Evolutionary conservation across 2,113 vertebrate species (phyloP), one percentile per base, ranked within the genome.

Genomic region (Sinosuthora webbiana): DNA sequence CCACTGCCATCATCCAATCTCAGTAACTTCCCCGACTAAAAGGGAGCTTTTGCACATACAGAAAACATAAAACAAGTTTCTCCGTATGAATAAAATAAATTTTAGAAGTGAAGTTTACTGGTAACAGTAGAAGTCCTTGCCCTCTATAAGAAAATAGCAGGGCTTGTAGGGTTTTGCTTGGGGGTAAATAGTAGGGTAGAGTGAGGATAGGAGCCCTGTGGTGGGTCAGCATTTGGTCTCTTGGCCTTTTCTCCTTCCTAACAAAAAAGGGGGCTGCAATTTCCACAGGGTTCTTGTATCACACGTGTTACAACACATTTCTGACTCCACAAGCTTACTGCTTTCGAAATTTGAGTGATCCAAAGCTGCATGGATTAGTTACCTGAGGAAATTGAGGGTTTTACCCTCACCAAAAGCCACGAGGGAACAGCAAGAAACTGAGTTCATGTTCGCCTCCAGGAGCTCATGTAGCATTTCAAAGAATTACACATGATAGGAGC

Each of bases 21-120:
- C 84, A 56, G 14, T 30, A 76, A 73, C 27, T 50, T 80, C 33
- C 47, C 33, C 37, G 73, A 33, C 68, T 55, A 41, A 78, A 67
- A 15, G 31, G 3, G 13, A 73, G 25, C 33, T 80, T 93, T 69
- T 83, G 70, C 24, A 47, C 11, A 7, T 39, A 77, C 21, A 20
- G 56, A 53, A 94, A 89, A 90, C 57, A 63, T 53, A 69, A 87
- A 73, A n/a, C 31, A 73, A 83, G 13, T 11, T 57, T 74, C 44
- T 59, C 50, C 47, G 9, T 35, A 73, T 30, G 27, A 91, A 60
- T 39, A 71, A 80, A 68, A 70, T 10, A 70, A 39, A 79, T 27
- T 39, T 41, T 10, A 3, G 16, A 91, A 65, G 59, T 42, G 3
- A 85, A 55, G 15, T 91, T 77, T 37, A 85, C 37, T 53, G 23